phyloP scores from a whole-genome alignment of 2,113 vertebrate genomes.

The Erinaceus europaeus region DNA sequence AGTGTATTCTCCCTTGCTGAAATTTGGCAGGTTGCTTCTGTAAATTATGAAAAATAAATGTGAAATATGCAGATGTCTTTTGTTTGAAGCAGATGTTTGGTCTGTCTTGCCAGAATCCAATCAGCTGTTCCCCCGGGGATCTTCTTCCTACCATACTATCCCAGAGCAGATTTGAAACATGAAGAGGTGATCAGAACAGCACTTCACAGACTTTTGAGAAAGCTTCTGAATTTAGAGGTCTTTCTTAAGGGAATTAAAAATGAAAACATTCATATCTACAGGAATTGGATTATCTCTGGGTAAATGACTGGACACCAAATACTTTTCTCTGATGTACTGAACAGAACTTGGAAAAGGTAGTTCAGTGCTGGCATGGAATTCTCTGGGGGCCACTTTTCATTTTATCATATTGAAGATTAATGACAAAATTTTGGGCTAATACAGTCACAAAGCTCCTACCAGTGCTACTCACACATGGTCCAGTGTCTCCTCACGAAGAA shows the following conservation, averaged over 20 bases:
- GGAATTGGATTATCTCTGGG: neutral
- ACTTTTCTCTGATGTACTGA: neutral
- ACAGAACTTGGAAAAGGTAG: neutral
- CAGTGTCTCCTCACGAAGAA: neutral
- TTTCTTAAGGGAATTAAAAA: constrained; percentile 50
- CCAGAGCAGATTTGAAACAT: constrained; percentile 87
- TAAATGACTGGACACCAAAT: neutral
- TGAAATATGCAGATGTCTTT: constrained; percentile 99
- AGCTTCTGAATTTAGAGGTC: constrained; percentile 25
- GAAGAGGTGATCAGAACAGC: constrained; percentile 77
- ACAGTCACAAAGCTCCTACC: neutral
- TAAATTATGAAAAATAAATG: constrained; percentile 99
- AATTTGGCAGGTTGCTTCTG: constrained; percentile 97
- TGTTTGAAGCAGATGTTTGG: constrained; percentile 99
- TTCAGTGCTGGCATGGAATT: neutral
- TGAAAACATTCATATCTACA: constrained; percentile 1
- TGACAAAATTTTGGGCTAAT: neutral
- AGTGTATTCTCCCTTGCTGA: constrained; percentile 90
- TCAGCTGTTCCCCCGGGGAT: constrained; percentile 90
- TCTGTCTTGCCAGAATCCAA: constrained; percentile 96
- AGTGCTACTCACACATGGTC: neutral
- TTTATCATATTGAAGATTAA: neutral
- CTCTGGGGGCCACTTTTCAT: neutral
- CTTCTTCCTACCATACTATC: constrained; percentile 79
- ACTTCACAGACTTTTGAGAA: constrained; percentile 63